Evolutionary conservation across 2,797 vertebrate species (phyloP).

Genomic region (Rousettus madagascariensis): DNA sequence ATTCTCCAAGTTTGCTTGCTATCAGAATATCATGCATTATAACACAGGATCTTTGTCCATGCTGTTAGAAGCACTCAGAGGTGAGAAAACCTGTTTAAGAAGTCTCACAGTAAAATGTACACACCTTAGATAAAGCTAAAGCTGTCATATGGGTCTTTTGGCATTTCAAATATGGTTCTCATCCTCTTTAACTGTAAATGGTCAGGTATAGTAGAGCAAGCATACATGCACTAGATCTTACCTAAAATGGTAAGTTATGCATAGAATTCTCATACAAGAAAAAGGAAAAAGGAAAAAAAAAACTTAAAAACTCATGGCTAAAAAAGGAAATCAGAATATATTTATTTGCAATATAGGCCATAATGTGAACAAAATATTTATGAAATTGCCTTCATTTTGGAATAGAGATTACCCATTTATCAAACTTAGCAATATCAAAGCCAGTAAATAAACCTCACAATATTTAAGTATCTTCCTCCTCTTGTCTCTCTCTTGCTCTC

Average conservation of each 20-base stretch:
- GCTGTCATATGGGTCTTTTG: neutral
- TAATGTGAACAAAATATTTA: neutral
- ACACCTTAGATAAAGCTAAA: constrained; percentile 2
- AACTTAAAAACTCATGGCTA: neutral
- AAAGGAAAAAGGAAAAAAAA: neutral
- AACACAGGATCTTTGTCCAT: neutral
- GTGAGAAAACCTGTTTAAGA: neutral
- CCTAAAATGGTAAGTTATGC: neutral
- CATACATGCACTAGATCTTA: neutral
- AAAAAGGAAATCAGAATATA: constrained; percentile 23
- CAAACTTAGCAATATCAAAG: neutral
- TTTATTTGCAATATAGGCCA: neutral
- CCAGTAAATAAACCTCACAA: neutral
- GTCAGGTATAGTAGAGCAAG: neutral
- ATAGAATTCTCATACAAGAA: constrained; percentile 8
- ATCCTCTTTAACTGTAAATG: constrained; percentile 29
- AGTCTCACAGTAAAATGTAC: neutral
- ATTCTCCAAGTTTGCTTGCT: neutral
- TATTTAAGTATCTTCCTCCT: neutral
- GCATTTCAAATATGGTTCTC: constrained; percentile 1
- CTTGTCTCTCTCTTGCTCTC: neutral
- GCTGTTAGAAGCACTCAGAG: neutral
- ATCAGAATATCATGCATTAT: neutral
- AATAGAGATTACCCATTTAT: neutral
- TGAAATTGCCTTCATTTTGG: neutral